phyloP scores from a whole-genome alignment of 2,888 invertebrate species.

The Hirtodrosophila confusa region DNA sequence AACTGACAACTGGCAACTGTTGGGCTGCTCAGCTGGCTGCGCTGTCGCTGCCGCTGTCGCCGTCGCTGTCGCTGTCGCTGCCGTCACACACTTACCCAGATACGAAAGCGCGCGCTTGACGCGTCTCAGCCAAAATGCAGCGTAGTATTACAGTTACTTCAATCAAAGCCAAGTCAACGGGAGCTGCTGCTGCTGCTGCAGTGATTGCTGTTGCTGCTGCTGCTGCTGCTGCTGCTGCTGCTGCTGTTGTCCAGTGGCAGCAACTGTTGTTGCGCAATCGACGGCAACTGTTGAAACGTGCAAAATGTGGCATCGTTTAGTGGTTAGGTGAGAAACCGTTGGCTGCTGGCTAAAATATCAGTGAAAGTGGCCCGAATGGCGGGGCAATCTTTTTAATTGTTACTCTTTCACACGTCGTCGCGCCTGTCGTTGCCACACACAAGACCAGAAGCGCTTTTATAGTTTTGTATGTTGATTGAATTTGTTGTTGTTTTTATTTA shows the following conservation, averaged over 20 bases:
- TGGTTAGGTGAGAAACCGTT: constrained; percentile 57
- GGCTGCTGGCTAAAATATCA: constrained; percentile 55
- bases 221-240: constrained; percentile 34
- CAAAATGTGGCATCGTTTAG: constrained; percentile 53
- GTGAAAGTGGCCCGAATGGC: constrained; percentile 68
- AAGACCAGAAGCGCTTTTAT: constrained; percentile 67
- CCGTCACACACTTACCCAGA: constrained; percentile 77
- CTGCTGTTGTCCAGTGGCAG: constrained; percentile 24
- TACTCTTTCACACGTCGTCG: constrained; percentile 71
- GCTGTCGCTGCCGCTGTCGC: constrained; percentile 48
- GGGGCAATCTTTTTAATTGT: constrained; percentile 58
- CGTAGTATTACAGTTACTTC: constrained; percentile 51
- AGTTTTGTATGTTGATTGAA: constrained; percentile 55
- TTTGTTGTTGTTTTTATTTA: constrained; percentile 14
- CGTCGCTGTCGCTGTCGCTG: constrained; percentile 42
- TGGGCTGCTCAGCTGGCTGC: constrained; percentile 4
- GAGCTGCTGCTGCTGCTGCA: constrained; percentile 26
- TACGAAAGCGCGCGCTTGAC: constrained; percentile 40
- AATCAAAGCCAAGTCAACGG: constrained; percentile 34
- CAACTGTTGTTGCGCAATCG: constrained; percentile 61
- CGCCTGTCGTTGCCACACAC: constrained; percentile 18
- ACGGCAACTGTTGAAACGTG: constrained; percentile 44
- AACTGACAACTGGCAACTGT: constrained; percentile 10
- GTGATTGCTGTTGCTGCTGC: constrained; percentile 39
- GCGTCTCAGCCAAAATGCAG: constrained; percentile 38